Evolutionary conservation across 2,797 vertebrate species (phyloP), one percentile per base, ranked within the genome.

Genomic region (Nannoperca australis): DNA sequence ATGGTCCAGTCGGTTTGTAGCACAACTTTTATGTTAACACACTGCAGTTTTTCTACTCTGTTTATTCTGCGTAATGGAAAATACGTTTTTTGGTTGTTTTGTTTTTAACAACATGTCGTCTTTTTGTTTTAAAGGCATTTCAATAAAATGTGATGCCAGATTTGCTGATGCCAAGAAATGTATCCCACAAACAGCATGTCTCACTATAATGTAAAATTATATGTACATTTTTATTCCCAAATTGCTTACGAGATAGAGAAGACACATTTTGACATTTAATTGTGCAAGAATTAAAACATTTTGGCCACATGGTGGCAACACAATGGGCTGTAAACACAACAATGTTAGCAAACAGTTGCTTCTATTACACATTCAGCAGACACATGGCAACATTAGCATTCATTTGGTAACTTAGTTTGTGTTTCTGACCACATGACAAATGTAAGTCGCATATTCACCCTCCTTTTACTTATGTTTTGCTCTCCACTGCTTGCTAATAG

Each of bases 1-100:
- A 82, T 70, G 49, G 2, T 66, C 78, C 49, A 67, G 38, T 47
- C 68, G n/a, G 15, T 77, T 63, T 80, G 42, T 18, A 58, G 51
- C 12, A 54, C 40, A 78, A 45, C 42, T 47, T 68, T 70, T 32
- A 62, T 67, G 18, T 70, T 12, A 5, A 24, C 20, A 15, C 13
- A 0, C 36, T 63, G 38, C 60, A 59, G 42, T 63, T 78, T 60
- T 67, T 53, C 30, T 27, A 24, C 56, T 45, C 49, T 47, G 63
- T 82, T 74, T 70, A 49, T 54, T 73, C 17, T 49, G 22, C 0
- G 2, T 45, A 22, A 69, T 17, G 14, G n/a, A 32, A 1, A 40
- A 40, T 13, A 54, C 53, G 1, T 4, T 42, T 13, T 56, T 3
- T 32, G 53, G 40, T 64, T 22, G 2, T 4, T 42, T 13, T 56